Evolutionary conservation across 2,888 invertebrate genomes (phyloP).

Genomic region (Tetragnatha montana): DNA sequence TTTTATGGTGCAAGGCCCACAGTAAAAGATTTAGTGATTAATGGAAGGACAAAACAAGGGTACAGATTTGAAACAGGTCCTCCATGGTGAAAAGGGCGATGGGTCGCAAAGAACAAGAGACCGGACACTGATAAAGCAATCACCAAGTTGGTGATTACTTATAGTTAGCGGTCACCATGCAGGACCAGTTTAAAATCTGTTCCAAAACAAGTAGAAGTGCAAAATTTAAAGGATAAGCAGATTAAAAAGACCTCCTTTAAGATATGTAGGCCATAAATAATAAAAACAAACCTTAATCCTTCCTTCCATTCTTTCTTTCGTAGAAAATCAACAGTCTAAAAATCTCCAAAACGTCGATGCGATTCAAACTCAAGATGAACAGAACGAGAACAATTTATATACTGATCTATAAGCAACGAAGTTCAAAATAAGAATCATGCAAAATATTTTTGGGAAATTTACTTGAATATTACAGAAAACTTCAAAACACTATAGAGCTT

Average conservation of each 20-base stretch:
- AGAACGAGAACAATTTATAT: not conserved
- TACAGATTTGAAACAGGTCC: no score
- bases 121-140: no score
- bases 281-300: not conserved
- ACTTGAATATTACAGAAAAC: not conserved
- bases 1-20: no score
- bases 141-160: no score
- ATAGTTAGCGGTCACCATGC: no score
- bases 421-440: not conserved
- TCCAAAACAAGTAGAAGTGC: no score
- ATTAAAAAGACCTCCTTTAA: not conserved
- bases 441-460: not conserved
- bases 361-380: not conserved
- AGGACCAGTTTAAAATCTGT: no score
- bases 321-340: not conserved
- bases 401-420: not conserved
- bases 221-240: not conserved
- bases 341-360: not conserved
- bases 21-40: no score
- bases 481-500: not conserved
- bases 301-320: not conserved
- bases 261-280: not conserved
- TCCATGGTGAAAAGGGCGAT: no score
- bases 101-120: no score
- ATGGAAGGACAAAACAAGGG: no score